Evolutionary conservation across 2,888 invertebrate genomes (phyloP), one percentile per base, ranked within the genome.

Genomic region (Xanthia icteritia): DNA sequence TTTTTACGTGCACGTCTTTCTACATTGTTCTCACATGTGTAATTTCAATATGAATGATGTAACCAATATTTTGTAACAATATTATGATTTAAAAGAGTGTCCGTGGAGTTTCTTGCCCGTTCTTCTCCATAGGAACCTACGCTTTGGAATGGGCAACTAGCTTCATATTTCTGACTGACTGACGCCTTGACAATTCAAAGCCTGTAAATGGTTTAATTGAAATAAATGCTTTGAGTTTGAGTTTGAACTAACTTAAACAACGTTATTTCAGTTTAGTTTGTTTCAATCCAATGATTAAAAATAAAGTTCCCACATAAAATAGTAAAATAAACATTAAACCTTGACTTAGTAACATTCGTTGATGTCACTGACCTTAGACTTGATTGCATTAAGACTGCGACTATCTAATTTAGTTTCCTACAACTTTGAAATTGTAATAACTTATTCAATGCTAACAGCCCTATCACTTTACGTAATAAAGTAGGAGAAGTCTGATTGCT

Each of bases 391-490:
- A 42, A n/a, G n/a, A 58, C 39, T 72, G 36, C 20, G 5, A 69
- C 20, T 45, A 20, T 23, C 31, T 20, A 51, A 78, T 69, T 69
- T 36, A 69, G 17, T 75, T 60, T 31, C 42, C 23, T 11, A 54
- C 45, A 76, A 81, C 36, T 63, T 51, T 27, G 27, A 58, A 77
- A 48, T 56, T 63, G n/a, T 68, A 67, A 76, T 77, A 77, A 77
- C 13, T 77, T 69, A 65, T 74, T 74, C 84, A 79, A 83, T 74
- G 65, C 42, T 72, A 70, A 84, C 66, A 70, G 13, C 17, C 58
- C 58, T 73, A 73, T 73, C 82, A 69, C 61, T 69, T 81, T 84
- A 63, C 20, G 23, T 77, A 63, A 70, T 81, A 70, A 85, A 82
- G 77, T 77, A 81, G 77, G 67, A 65, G 36, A 66, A 60, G 54